Evolutionary conservation across 1,140 invertebrate species (phyloP), one percentile per base, ranked within the genome.

Genomic region (Philopotamus ludificatus): DNA sequence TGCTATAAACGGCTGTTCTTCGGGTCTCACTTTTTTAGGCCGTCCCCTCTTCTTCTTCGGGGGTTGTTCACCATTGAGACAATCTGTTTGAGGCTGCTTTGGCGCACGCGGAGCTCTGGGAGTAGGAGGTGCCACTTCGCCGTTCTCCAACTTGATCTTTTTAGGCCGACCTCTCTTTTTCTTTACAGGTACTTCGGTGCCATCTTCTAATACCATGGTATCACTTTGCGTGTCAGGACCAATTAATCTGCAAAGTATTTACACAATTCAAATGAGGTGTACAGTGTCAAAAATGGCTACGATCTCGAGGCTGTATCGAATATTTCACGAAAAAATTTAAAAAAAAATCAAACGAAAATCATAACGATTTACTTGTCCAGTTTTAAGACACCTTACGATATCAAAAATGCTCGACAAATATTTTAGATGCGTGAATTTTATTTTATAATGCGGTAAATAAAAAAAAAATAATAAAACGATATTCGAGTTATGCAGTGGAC

Each of bases 81-180:
- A 59, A 23, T 74, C 75, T 12, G 71, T 68, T 65, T 79, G 77
- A 20, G 73, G 66, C 22, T 72, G 59, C 25, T 77, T 75, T 26
- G 80, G 81, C 68, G 82, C 82, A 9, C 84, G 71, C 3, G 85
- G 77, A 12, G 76, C 82, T 16, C 85, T 79, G 0, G 84, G 82
- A 55, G 83, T 79, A 1, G 82, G 81, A 0, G 81, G 78, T 2
- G 82, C 83, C 26, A 81, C 81, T 74, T 86, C 85, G 1, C 84
- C 85, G 70, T 81, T 81, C 72, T 89, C 87, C 28, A 90, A 83
- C 72, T 90, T 89, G 1, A 93, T 87, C 75, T 94, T 94, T 79
- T 94, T 94, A 28, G 92, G 92, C 20, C 92, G 80, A 0, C 92
- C 92, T 15, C 92, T 81, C 74, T 94, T 93, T 79, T 94, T 94